These are phyloP conservation scores for Sebastes steindachneri DNA, from an alignment of 2,797 vertebrate genomes.

Conservation along the genomic window DNA sequence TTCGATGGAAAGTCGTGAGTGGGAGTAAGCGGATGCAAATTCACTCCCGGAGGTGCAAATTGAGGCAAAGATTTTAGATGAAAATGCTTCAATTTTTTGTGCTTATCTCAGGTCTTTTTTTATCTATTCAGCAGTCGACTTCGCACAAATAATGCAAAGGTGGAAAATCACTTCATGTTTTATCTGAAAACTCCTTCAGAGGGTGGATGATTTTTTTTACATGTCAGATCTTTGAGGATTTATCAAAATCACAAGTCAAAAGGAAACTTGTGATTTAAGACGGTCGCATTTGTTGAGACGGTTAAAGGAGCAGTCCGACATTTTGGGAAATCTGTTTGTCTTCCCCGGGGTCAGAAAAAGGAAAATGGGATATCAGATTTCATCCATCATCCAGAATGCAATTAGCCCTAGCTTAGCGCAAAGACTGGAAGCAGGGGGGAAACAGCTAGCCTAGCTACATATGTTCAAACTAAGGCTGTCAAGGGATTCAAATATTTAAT, in stretches of 20 bases:
- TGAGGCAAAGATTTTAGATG: background rate
- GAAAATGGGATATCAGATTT: background rate
- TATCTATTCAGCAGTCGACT: accelerated
- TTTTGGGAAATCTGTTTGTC: background rate
- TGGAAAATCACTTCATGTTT: background rate
- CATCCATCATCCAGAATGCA: background rate
- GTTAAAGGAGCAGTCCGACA: background rate
- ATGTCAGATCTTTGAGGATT: background rate
- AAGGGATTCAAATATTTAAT: no score
- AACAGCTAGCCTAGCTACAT: no score
- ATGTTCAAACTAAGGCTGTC: no score
- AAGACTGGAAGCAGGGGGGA: no score
- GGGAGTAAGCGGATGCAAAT: background rate
- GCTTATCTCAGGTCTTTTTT: background rate
- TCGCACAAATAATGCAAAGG: background rate
- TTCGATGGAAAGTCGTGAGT: background rate
- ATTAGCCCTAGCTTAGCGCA: no score
- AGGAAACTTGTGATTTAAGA: background rate
- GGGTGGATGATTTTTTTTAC: background rate
- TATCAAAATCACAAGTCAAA: background rate
- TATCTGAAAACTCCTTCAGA: background rate
- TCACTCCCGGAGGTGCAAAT: background rate
- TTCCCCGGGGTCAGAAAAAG: background rate
- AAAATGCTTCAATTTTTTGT: background rate
- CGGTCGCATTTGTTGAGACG: background rate